Evolutionary conservation across 1,140 invertebrate genomes (phyloP).

Genomic region (Oedothorax gibbosus): DNA sequence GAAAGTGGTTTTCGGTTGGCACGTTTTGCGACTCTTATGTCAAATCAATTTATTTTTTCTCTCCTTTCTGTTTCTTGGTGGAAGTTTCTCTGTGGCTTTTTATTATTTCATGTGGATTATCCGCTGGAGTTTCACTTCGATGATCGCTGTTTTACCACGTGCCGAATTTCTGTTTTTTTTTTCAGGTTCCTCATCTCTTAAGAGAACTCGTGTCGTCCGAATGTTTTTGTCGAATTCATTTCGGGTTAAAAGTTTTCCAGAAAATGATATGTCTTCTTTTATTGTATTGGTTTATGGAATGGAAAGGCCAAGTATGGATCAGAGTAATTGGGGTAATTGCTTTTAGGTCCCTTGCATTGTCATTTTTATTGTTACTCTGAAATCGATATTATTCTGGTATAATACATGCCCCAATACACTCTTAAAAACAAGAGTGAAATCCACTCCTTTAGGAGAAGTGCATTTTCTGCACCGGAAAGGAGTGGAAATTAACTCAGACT

Average conservation of each 20-base stretch:
- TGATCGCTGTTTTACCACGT: slow-evolving; percentile 52
- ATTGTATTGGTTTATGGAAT: too few species aligned
- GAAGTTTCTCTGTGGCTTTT: slow-evolving; percentile 11
- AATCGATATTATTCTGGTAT: too few species aligned
- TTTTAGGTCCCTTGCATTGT: too few species aligned
- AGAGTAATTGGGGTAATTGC: too few species aligned
- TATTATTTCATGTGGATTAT: slow-evolving; percentile 35
- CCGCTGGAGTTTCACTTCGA: not conserved
- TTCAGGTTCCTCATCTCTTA: slow-evolving; percentile 23
- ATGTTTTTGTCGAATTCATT: slow-evolving; percentile 39
- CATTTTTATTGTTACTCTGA: too few species aligned
- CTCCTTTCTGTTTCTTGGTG: not conserved
- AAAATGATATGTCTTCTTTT: too few species aligned
- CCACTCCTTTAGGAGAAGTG: too few species aligned
- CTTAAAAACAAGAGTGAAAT: too few species aligned
- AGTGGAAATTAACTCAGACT: too few species aligned
- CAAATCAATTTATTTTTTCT: slow-evolving; percentile 50
- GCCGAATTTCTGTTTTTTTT: slow-evolving; percentile 28
- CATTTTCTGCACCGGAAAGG: too few species aligned
- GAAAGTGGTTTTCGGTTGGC: slow-evolving; percentile 41
- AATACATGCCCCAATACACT: too few species aligned
- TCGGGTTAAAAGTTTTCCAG: slow-evolving; percentile 31
- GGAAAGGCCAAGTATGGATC: too few species aligned
- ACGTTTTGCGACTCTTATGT: slow-evolving; percentile 54
- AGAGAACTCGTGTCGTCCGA: slow-evolving; percentile 19